Evolutionary conservation across 2,888 invertebrate genomes (phyloP), one percentile per base, ranked within the genome.

Genomic region (Heliconius aoede): DNA sequence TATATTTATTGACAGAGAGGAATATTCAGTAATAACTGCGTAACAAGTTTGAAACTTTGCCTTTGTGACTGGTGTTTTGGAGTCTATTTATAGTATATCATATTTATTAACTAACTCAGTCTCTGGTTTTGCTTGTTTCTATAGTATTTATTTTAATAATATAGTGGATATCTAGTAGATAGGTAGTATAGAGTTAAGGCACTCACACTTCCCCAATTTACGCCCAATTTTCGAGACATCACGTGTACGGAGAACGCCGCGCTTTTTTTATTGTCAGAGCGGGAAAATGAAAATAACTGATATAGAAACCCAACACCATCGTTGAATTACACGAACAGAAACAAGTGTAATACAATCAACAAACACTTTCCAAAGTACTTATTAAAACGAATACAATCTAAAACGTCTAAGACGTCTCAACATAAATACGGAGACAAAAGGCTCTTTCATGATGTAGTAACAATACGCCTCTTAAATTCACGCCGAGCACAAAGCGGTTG

Each of bases 21-120:
- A 72, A 72, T 72, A 72, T 40, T 72, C 72, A 40, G 72, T 72
- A 72, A 72, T 72, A 61, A 72, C 60, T 60, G 18, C 18, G 26
- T 72, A 26, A 40, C 60, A 55, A 69, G 30, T 69, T 72, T 26
- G 21, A 18, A 72, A 72, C 72, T 72, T 72, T 24, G 24, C 26
- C 40, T 72, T 72, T 60, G 72, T 72, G 21, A 26, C 58, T 61
- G 18, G 18, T n/a, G 13, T 55, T 55, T 69, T 3, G 28, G 9
- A 72, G 18, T n/a, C 55, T 58, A 55, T 72, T 21, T 58, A 30
- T 24, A 24, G 5, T 64, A 24, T 9, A 64, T 1, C 9, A 36
- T 36, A 36, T 36, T 64, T 36, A 24, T 36, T 55, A n/a, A 0
- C 55, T n/a, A 9, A n/a, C 55, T n/a, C 8, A 0, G 55, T n/a